Conservation (phyloP, 2,113 vertebrate species). For the Machaerirhynchus nigripectus region DNA sequence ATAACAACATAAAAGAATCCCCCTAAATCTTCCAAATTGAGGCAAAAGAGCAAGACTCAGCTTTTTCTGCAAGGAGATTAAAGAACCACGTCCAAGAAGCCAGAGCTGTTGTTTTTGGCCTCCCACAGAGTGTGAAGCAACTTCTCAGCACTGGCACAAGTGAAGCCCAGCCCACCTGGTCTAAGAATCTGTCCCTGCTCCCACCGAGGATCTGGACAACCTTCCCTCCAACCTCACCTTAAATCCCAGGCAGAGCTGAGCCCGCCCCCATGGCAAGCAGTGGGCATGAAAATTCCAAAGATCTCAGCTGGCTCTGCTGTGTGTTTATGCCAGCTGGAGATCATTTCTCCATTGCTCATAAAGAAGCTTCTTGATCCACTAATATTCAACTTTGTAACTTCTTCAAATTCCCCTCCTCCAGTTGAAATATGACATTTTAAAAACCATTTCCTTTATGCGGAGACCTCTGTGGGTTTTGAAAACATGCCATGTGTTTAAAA, state of each 20-base stretch:
- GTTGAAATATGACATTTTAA: not conserved
- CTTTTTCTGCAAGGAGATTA: not conserved
- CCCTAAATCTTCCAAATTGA: not conserved
- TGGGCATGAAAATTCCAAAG: not conserved
- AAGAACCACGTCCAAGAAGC: not conserved
- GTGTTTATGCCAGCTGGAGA: not conserved
- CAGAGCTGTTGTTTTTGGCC: not conserved
- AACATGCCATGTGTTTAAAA: not conserved
- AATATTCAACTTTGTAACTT: not conserved
- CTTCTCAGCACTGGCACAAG: not conserved
- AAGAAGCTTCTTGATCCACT: not conserved
- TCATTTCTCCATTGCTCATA: not conserved
- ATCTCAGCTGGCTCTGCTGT: not conserved
- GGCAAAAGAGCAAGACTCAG: not conserved
- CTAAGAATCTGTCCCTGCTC: not conserved
- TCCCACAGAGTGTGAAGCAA: not conserved
- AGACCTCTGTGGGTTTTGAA: not conserved
- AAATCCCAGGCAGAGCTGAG: not conserved
- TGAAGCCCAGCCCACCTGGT: not conserved
- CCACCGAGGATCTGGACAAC: fast-evolving
- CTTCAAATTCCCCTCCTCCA: not conserved
- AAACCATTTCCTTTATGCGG: not conserved
- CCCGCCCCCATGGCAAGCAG: not conserved
- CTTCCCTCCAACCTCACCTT: not conserved
- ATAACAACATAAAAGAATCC: not conserved